phyloP scores from a whole-genome alignment of 1,140 invertebrate species.

The Drosophila ercepeae region DNA sequence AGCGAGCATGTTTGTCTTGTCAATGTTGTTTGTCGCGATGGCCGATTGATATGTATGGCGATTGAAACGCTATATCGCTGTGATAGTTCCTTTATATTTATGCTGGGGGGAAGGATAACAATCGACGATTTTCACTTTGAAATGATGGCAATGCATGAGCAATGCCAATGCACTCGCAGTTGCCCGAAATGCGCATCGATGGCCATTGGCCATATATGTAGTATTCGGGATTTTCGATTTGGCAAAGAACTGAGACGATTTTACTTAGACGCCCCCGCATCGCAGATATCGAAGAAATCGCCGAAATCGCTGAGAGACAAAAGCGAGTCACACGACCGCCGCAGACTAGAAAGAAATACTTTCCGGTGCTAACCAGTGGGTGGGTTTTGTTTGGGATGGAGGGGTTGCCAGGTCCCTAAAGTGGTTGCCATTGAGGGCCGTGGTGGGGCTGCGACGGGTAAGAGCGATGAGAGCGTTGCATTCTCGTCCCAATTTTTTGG shows the following conservation, averaged over 20 bases:
- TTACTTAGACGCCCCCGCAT: slow-evolving; percentile 33
- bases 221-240: slow-evolving; percentile 33
- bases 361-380: slow-evolving; percentile 46
- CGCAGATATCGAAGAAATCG: too few species aligned
- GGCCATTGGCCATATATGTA: too few species aligned
- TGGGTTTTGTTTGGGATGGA: slow-evolving; percentile 9
- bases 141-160: slow-evolving; percentile 12
- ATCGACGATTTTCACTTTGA: slow-evolving; percentile 5
- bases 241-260: slow-evolving; percentile 42
- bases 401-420: slow-evolving; percentile 13
- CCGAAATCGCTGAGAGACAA: slow-evolving; percentile 33
- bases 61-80: slow-evolving; percentile 27
- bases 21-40: slow-evolving; percentile 64
- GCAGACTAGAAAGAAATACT: slow-evolving; percentile 38
- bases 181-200: slow-evolving; percentile 35
- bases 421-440: slow-evolving; percentile 7
- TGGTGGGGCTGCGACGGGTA: slow-evolving; percentile 1
- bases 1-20: slow-evolving; percentile 23
- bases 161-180: slow-evolving; percentile 42
- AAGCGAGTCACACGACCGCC: slow-evolving; percentile 56
- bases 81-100: slow-evolving; percentile 31
- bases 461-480: slow-evolving; percentile 46
- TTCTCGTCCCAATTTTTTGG: slow-evolving; percentile 28
- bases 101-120: slow-evolving; percentile 24
- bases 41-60: slow-evolving; percentile 73